phyloP scores from a whole-genome alignment of 2,113 vertebrate species.

The Ciconia stormi region DNA sequence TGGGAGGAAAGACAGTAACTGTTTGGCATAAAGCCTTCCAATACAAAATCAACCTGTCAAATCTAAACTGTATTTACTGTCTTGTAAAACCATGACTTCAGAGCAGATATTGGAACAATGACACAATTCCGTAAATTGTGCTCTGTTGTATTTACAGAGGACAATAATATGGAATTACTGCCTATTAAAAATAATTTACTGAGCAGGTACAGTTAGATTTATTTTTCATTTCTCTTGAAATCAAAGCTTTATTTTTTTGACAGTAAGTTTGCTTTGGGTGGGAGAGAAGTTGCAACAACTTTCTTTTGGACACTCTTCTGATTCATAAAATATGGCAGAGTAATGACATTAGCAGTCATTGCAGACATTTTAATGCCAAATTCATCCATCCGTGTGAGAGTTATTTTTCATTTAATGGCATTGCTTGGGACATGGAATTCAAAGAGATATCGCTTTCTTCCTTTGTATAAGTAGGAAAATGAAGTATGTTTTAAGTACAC shows the following conservation, averaged over 20 bases:
- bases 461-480: neutral
- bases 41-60: neutral
- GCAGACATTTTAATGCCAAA: neutral
- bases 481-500: neutral
- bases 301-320: neutral
- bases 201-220: neutral
- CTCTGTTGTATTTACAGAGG: neutral
- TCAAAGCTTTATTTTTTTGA: neutral
- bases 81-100: neutral
- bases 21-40: constrained; percentile 5
- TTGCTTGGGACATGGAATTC: neutral
- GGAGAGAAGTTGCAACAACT: neutral
- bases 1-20: neutral
- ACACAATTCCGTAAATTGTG: neutral
- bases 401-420: neutral
- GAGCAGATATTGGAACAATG: neutral
- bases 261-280: neutral
- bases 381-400: neutral
- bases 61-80: neutral
- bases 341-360: neutral
- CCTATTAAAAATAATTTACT: neutral
- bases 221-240: neutral
- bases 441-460: neutral
- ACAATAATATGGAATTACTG: neutral
- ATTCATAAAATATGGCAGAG: neutral